A percentile compares a stretch with the other conserved stretches of the same genome.
Evolutionary conservation across 2,113 vertebrate genomes (phyloP).

Genomic region (Pipra filicauda): DNA sequence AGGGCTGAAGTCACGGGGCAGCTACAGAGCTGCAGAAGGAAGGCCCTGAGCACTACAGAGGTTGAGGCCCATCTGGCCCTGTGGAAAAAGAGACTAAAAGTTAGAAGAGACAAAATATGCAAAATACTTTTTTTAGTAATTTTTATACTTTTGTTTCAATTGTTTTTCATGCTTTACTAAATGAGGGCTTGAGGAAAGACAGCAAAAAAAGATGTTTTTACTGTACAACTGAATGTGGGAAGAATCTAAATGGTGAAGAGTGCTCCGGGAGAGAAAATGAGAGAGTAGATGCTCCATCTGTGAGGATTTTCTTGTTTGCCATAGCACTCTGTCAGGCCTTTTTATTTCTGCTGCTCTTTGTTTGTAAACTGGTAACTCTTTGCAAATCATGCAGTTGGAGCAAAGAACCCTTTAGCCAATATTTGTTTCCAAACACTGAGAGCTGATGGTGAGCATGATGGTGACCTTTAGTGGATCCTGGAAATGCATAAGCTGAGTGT

Average conservation of each 20-base stretch:
- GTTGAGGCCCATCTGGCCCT: too few relatives aligned
- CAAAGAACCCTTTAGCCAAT: not conserved
- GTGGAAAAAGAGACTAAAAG: not conserved
- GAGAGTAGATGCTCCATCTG: constrained; percentile 17
- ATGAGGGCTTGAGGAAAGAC: not conserved
- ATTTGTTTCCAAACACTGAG: not conserved
- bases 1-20: not conserved
- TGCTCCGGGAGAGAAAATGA: constrained; percentile 12
- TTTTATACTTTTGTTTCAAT: not conserved
- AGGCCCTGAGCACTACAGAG: not conserved
- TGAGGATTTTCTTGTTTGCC: constrained; percentile 24
- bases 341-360: not conserved
- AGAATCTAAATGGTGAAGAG: not conserved
- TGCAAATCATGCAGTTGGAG: not conserved
- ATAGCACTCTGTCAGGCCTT: not conserved
- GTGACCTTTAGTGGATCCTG: not conserved
- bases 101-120: not conserved
- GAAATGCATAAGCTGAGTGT: not conserved
- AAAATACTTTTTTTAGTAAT: not conserved
- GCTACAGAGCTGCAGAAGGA: too few relatives aligned
- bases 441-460: not conserved
- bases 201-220: constrained; percentile 11
- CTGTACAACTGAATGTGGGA: not conserved
- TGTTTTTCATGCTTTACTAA: not conserved
- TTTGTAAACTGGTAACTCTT: not conserved